Base-by-base conservation (phyloP, 2,888 invertebrate species). In the Proisotoma minuta region DNA sequence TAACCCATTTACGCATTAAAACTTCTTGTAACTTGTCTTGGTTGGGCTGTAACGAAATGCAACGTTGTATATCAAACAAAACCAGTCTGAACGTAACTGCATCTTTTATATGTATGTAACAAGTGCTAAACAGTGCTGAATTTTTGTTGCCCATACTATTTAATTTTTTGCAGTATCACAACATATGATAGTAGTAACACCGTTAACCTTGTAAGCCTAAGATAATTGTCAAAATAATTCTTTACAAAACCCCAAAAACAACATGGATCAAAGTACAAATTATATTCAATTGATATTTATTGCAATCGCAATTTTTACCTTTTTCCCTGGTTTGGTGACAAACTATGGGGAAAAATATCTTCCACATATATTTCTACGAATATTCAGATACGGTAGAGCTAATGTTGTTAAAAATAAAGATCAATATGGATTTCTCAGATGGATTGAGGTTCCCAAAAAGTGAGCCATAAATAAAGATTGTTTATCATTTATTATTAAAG, bases 381-480 rank as follows among this genome's bases (percentile, higher is more conserved):
- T 65, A 20, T 59, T 68, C 59, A 65, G 65, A 12, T 62, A 66
- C 18, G 66, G 66, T 20, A 60, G 63, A 26, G 66, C 66, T 24
- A 66, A 66, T 27, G 62, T 63, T 2, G 26, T 56, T 1, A 60
- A 63, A 23, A 63, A 66, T 51, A 60, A 62, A n/a, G 57, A 63
- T 12, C 59, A 59, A 4, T 52, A 57, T 27, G 60, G 60, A 50
- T 60, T 62, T 22, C 34, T 66, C 2, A 60, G 49, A 39, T n/a
- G 57, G 15, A 66, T 66, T 28, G 66, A 66, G 48, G 66, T 66
- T 50, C 90, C 90, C 0, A 91, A 91, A 78, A 81, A 86, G 47
- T 79, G 69, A 75, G 71, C 23, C 48, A 24, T 12, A 12, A 49
- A n/a, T 20, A 24, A 39, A 34, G 39, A 18, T 18, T 56, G 49